A percentile compares a stretch with the other conserved stretches of the same genome.
phyloP scores from a whole-genome alignment of 2,797 vertebrate species.

The Stomatorhinus walkeri region DNA sequence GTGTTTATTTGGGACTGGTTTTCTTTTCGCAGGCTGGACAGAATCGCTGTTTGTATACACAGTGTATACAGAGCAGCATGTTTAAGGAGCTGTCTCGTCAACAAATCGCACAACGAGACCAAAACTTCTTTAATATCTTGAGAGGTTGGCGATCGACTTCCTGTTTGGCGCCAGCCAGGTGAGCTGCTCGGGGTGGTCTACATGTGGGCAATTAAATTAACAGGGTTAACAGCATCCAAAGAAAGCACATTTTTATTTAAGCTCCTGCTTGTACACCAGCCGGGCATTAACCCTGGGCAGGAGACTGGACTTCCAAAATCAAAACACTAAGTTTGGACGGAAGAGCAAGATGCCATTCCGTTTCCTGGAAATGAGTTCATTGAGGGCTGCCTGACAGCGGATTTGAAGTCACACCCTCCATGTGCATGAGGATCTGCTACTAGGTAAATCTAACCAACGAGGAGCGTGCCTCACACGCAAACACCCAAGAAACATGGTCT shows the following conservation, averaged over 20 bases:
- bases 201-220: not conserved
- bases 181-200: not conserved
- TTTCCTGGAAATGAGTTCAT: not conserved
- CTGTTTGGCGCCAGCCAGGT: not conserved
- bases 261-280: not conserved
- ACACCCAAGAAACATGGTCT: not conserved
- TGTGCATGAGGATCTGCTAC: no score
- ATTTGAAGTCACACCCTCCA: not conserved
- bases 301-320: not conserved
- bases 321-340: not conserved
- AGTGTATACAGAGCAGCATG: not conserved
- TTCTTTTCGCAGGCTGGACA: slow-evolving; percentile 36
- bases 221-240: not conserved
- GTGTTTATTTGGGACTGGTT: slow-evolving; percentile 42
- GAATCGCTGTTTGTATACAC: slow-evolving; percentile 26
- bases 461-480: not conserved
- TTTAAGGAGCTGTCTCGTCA: slow-evolving; percentile 1
- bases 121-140: not conserved
- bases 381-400: not conserved
- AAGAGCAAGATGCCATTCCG: not conserved
- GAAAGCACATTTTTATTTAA: not conserved
- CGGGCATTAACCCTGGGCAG: not conserved
- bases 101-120: not conserved
- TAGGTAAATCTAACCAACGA: not conserved
- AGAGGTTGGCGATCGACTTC: not conserved